Evolutionary conservation across 1,140 invertebrate species (phyloP), one percentile per base, ranked within the genome.

Genomic region (Caenorhabditis briggsae): DNA sequence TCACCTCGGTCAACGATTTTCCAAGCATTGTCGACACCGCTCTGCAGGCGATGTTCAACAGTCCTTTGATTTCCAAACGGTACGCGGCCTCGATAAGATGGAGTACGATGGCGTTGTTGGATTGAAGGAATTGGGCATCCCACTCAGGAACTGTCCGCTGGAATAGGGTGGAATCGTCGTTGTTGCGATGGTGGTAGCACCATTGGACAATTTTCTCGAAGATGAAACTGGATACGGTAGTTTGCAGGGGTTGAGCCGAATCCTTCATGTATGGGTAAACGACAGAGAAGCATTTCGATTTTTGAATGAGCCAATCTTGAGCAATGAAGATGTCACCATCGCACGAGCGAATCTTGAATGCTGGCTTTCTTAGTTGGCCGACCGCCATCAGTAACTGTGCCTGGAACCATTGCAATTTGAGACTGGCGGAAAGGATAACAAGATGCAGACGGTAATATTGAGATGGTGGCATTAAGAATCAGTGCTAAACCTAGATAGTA

Each of bases 351-450:
- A 78, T 78, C 41, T 50, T 78, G 46, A 46, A 78, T n/a, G 53
- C n/a, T 78, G 70, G 46, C 43, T 50, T 48, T 6, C 12, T 33
- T 33, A 2, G 43, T 20, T 78, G 46, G 46, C 43, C 46, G 70
- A 78, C 46, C 46, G 23, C 70, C 70, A 78, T 78, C 23, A 20
- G 70, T 78, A 20, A 78, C 70, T 78, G 46, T 78, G 43, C 70
- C 70, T 78, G 14, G n/a, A 78, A 78, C 1, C 7, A 25, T 61
- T 33, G 33, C 33, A 25, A 61, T 61, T 61, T 61, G 56, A 5
- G 7, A n/a, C 8, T n/a, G n/a, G 33, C 33, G 33, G 33, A 58
- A 58, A 58, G 8, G 56, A 8, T 58, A 8, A 46, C n/a, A 7
- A 70, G 25, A 5, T 50, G 50, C 9, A 50, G 9, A 50, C 16